Conservation (phyloP, 2,888 invertebrate genomes). For the Nebria salina region DNA sequence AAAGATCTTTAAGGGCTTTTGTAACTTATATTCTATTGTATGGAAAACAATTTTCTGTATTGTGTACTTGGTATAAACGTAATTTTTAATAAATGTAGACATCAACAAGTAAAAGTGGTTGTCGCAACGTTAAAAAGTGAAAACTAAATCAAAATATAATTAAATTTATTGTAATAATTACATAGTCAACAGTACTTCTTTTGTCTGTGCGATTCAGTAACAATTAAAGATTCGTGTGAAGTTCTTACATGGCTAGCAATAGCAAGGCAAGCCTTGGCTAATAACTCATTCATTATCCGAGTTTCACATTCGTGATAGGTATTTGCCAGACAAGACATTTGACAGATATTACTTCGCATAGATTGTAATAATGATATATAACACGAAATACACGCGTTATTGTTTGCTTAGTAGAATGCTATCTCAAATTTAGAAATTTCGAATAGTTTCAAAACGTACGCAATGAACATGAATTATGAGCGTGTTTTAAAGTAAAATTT, state of each 20-base stretch:
- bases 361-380: not conserved
- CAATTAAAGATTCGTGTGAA: not conserved
- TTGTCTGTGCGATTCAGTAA: not conserved
- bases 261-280: not conserved
- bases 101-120: not conserved
- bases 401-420: too few relatives aligned
- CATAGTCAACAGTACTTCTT: not conserved
- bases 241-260: not conserved
- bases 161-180: conserved; percentile 9
- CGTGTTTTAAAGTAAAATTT: conserved; percentile 4
- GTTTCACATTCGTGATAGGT: not conserved
- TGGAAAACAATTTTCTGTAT: too few relatives aligned
- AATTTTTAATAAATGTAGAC: too few relatives aligned
- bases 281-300: not conserved
- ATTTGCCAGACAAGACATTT: conserved; percentile 9
- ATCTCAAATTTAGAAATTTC: too few relatives aligned
- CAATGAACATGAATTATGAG: not conserved
- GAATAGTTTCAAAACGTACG: not conserved
- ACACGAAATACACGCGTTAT: not conserved
- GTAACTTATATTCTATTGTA: not conserved
- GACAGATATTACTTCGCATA: conserved; percentile 10
- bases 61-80: too few relatives aligned
- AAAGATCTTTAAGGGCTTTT: not conserved
- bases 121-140: conserved; percentile 3
- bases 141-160: conserved; percentile 1